A percentile compares a stretch with the other conserved stretches of the same genome.
These are phyloP conservation scores for Bemisia tabaci DNA, from an alignment of 1,140 invertebrate species.

Conservation along the genomic window DNA sequence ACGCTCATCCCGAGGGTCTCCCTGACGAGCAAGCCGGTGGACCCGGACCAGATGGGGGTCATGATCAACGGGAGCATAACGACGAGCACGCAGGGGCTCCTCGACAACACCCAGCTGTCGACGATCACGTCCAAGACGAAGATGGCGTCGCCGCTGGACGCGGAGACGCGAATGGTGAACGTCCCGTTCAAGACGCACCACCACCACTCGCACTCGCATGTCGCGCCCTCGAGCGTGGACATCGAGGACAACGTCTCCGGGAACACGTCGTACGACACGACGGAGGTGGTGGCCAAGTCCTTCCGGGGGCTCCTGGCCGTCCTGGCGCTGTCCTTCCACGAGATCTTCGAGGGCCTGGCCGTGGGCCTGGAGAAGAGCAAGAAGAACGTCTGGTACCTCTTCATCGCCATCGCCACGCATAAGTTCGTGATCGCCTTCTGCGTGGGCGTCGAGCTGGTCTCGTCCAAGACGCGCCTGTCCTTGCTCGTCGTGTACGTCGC, in stretches of 20 bases:
- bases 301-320: constrained; percentile 50
- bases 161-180: constrained; percentile 20
- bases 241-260: constrained; percentile 6
- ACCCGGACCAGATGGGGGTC: background rate
- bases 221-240: constrained; percentile 7
- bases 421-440: constrained; percentile 59
- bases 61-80: constrained; percentile 5
- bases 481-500: constrained; percentile 43
- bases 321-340: constrained; percentile 62
- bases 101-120: constrained; percentile 9
- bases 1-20: constrained; percentile 24
- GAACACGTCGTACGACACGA: constrained; percentile 2
- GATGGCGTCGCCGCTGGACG: constrained; percentile 14
- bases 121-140: constrained; percentile 7
- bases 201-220: background rate
- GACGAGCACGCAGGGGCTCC: constrained; percentile 4
- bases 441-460: constrained; percentile 49
- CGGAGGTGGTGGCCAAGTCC: constrained; percentile 28
- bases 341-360: constrained; percentile 67
- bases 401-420: constrained; percentile 56
- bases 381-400: constrained; percentile 47
- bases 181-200: constrained; percentile 14
- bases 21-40: background rate
- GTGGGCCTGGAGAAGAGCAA: constrained; percentile 55
- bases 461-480: constrained; percentile 41